Evolutionary conservation across 2,888 invertebrate genomes (phyloP).

Genomic region (Heliconius cydno): DNA sequence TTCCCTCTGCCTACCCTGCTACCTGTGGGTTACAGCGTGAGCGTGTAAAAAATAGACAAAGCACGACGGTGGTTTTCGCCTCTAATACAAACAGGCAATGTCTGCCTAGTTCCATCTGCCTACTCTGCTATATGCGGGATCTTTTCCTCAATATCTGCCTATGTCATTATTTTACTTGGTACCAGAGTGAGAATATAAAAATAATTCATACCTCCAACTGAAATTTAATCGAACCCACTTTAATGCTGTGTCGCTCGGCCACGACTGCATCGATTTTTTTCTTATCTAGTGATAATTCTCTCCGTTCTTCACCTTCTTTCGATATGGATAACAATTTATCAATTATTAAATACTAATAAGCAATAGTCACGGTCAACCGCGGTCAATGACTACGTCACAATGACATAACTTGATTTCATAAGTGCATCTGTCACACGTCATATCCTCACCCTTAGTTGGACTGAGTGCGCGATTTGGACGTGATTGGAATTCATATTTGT

Average conservation of each 20-base stretch:
- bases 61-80: too few species aligned
- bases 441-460: slow-evolving; percentile 28
- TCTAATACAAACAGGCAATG: too few species aligned
- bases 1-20: neutral
- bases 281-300: neutral
- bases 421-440: slow-evolving; percentile 33
- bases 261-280: neutral
- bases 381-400: slow-evolving; percentile 37
- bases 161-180: too few species aligned
- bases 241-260: too few species aligned
- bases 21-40: neutral
- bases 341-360: neutral
- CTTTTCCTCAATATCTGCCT: too few species aligned
- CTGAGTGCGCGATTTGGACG: neutral
- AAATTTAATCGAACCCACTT: too few species aligned
- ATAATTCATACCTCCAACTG: too few species aligned
- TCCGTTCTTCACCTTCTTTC: neutral
- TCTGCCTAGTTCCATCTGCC: too few species aligned
- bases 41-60: neutral
- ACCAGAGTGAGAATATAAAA: too few species aligned
- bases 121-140: too few species aligned
- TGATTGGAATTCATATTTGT: neutral
- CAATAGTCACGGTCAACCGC: slow-evolving; percentile 24
- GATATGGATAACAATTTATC: neutral
- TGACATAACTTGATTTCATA: slow-evolving; percentile 33